Evolutionary conservation across 1,140 invertebrate species (phyloP), one percentile per base, ranked within the genome.

Genomic region (Solen grandis): DNA sequence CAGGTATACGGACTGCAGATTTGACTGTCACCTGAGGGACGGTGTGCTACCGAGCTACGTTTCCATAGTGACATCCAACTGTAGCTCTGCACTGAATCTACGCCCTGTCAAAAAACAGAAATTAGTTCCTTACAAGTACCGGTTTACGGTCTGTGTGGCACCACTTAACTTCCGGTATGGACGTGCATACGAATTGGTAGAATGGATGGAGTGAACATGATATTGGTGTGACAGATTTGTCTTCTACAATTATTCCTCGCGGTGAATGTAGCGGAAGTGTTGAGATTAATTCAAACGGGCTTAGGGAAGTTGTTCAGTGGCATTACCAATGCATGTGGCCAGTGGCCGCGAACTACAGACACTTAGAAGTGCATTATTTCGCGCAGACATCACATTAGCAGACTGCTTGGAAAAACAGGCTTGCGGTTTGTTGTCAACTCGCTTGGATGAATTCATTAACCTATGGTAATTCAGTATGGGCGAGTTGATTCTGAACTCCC

Each of bases 241-340:
- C 33, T 95, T 99, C 89, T 99, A 98, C 93, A 98, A 99, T 90
- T 95, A 98, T 89, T 97, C 97, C 0, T 93, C 97, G 96, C 97
- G 5, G 89, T 93, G 1, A 94, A 96, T 59, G 96, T 97, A 0
- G 84, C 84, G 22, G 90, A 89, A 54, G 93, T 97, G 19, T 93
- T 99, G 46, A 93, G 93, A 95, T 87, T 98, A 97, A 88, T 92
- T 94, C 4, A 52, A 84, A 19, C 85, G 94, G 77, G 85, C 33
- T 96, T 0, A 95, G 98, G 2, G 96, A 95, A 19, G 92, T 99
- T 36, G 92, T 98, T 82, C 96, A 96, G 5, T 99, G 97, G 72
- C 90, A 31, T 93, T 99, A 59, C 96, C 97, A 68, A 96, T 99
- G 92, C 19, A 54, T 5, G 79, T 85, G 0, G 83, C 35, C 77